Percentiles rank a stretch among this genome's conserved stretches.
phyloP scores from a whole-genome alignment of 2,797 vertebrate genomes.

The Pygocentrus nattereri region DNA sequence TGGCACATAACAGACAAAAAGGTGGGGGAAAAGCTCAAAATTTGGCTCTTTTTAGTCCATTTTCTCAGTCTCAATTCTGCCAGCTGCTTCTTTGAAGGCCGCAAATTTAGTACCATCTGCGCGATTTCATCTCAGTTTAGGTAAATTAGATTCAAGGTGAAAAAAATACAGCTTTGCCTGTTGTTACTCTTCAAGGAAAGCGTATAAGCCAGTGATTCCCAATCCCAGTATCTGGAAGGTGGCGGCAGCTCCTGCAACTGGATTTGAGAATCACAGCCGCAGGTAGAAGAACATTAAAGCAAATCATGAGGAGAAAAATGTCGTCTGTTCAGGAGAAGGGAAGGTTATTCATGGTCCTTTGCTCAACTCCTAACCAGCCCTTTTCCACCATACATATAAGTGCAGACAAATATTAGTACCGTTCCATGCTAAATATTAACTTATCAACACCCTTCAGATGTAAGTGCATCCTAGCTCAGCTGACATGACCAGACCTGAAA shows the following conservation, averaged over 20 bases:
- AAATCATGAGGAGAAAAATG: not conserved
- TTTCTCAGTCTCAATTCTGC: not conserved
- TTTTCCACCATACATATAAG: slow-evolving; percentile 60
- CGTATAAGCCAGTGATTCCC: not conserved
- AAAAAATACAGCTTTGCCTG: not conserved
- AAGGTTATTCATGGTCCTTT: slow-evolving; percentile 59
- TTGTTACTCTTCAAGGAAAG: not conserved
- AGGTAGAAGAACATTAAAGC: not conserved
- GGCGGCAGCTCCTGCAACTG: not conserved
- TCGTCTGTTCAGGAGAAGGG: not conserved
- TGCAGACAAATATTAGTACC: slow-evolving; percentile 65
- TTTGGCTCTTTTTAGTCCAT: not conserved
- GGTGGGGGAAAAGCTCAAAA: slow-evolving; percentile 4
- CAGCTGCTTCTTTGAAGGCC: slow-evolving; percentile 1
- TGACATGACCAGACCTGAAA: slow-evolving; percentile 14
- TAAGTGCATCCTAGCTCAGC: slow-evolving; percentile 30
- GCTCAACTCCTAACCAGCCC: not conserved
- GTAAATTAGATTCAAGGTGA: not conserved
- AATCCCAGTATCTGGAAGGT: not conserved
- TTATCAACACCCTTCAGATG: slow-evolving; percentile 59
- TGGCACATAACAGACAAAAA: slow-evolving; percentile 65
- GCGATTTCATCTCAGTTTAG: not conserved
- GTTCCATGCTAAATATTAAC: slow-evolving; percentile 53
- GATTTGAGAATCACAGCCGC: not conserved
- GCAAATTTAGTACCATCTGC: slow-evolving; percentile 19